These are phyloP conservation scores for Halcyon smyrnensis DNA, from an alignment of 2,797 vertebrate genomes.

Conservation along the genomic window DNA sequence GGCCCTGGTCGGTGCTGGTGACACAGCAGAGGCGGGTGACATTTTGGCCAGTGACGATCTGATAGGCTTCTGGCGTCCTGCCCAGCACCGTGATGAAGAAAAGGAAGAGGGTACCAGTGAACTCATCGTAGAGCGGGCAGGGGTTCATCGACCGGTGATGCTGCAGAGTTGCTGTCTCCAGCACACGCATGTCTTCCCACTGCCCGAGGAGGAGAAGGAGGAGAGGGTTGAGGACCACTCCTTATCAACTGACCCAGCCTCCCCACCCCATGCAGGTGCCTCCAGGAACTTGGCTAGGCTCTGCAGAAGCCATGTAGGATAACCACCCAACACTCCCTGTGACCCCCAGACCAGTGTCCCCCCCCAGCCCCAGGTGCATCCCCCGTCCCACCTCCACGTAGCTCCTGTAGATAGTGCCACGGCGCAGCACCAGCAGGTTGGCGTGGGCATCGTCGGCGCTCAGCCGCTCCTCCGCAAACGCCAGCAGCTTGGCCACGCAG, in stretches of 20 bases:
- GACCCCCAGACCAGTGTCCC: neutral
- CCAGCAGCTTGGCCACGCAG: slow-evolving; percentile 83
- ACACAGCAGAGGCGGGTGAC: slow-evolving; percentile 91
- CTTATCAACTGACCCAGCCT: neutral
- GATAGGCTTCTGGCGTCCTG: slow-evolving; percentile 87
- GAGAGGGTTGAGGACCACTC: neutral
- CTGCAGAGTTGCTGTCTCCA: slow-evolving; percentile 84
- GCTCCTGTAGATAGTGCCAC: slow-evolving; percentile 84
- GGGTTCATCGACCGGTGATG: slow-evolving; percentile 96
- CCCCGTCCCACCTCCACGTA: slow-evolving; percentile 84
- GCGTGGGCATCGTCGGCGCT: slow-evolving; percentile 89
- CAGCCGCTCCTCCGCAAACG: slow-evolving; percentile 93
- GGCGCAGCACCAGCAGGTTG: slow-evolving; percentile 90
- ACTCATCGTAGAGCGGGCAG: slow-evolving; percentile 90
- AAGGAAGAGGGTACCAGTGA: slow-evolving; percentile 90
- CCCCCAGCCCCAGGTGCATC: fast-evolving
- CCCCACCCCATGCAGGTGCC: fast-evolving
- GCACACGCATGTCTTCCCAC: slow-evolving; percentile 89
- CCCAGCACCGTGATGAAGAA: slow-evolving; percentile 95
- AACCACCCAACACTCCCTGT: fast-evolving
- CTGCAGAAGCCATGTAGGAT: fast-evolving
- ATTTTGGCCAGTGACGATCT: slow-evolving; percentile 90
- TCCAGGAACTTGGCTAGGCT: neutral
- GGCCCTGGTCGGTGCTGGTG: slow-evolving; percentile 85
- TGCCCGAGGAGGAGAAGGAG: slow-evolving; percentile 37